Evolutionary conservation across 2,113 vertebrate genomes (phyloP), one percentile per base, ranked within the genome.

Genomic region (Steatornis caripensis): DNA sequence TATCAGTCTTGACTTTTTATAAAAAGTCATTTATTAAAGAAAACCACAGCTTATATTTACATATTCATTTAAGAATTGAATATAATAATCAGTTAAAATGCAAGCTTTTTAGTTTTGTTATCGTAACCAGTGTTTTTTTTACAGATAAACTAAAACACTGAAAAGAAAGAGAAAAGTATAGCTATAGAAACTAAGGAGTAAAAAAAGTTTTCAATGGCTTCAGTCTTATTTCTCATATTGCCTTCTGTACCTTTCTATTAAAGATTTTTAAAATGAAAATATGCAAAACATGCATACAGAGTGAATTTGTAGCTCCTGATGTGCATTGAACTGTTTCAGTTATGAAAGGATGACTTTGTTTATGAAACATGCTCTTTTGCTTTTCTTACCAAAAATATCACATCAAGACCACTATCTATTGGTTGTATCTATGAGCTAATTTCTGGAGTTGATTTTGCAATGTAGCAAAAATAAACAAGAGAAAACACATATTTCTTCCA

Each of bases 291-390:
- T 46, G 70, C 15, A 53, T 55, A 51, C 32, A 27, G 22, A 74
- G 6, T 48, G 20, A 75, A 66, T 66, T 0, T 0, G 5, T 36
- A 82, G 12, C 10, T 84, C 1, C 0, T 65, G 39, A 58, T 78
- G 26, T 76, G 77, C 19, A 18, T 30, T 54, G 46, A 58, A 45
- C 5, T 7, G 9, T 78, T 75, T 49, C 51, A 77, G 21, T 77
- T 6, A 3, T 43, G 21, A 61, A 89, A 69, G 7, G 12, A 18
- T 75, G 4, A 41, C 27, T 65, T 64, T 32, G n/a, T 80, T 81
- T 0, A 60, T 77, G 1, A 87, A 84, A 55, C 43, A 72, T 2
- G 2, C 17, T 68, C 39, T 37, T 69, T 51, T 82, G 15, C 6
- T 77, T 5, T 34, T 84, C 16, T 57, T 61, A 71, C 4, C 4